Evolutionary conservation across 2,888 invertebrate genomes (phyloP), one percentile per base, ranked within the genome.

Genomic region (Esperia sulphurella): DNA sequence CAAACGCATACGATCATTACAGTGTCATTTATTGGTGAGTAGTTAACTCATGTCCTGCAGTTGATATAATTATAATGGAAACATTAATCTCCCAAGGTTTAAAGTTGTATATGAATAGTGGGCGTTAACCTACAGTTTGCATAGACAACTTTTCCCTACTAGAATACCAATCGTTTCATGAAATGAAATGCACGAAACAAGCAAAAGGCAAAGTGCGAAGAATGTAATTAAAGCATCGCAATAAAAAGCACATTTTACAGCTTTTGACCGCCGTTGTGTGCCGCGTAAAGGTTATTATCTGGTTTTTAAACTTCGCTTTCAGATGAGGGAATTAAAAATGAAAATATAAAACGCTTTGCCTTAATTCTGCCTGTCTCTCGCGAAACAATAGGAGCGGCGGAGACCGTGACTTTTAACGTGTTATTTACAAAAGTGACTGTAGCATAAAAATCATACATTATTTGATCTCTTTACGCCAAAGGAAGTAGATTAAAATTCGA

Each of bases 171-270:
- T 67, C 55, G 53, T 59, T 66, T 65, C 64, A 68, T 65, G 58
- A 69, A 69, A 61, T 61, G 58, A 65, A 74, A 75, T 61, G 64
- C 59, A 61, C 61, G 65, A 71, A 71, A 74, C 73, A 72, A 71
- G 68, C 67, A 64, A 74, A 75, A 55, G 55, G 60, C 50, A 51
- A 62, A 75, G 73, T 67, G 72, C 70, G 71, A 81, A 79, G 79
- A 83, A 82, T 81, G 81, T 77, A 83, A 85, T 85, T 85, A 84
- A 79, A 83, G 71, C 71, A 68, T 51, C 53, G 74, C 71, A 79
- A 83, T 81, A 80, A 84, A 81, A 75, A 71, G 71, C 73, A 75
- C 75, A 75, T 79, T 83, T 80, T 73, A 75, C 80, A 76, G 77
- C 75, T 69, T 72, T 74, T 71, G 66, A 73, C 74, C 75, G 71